A percentile compares a stretch with the other conserved stretches of the same genome.
phyloP scores from a whole-genome alignment of 2,113 vertebrate species.

The Psammodynastes pulverulentus region DNA sequence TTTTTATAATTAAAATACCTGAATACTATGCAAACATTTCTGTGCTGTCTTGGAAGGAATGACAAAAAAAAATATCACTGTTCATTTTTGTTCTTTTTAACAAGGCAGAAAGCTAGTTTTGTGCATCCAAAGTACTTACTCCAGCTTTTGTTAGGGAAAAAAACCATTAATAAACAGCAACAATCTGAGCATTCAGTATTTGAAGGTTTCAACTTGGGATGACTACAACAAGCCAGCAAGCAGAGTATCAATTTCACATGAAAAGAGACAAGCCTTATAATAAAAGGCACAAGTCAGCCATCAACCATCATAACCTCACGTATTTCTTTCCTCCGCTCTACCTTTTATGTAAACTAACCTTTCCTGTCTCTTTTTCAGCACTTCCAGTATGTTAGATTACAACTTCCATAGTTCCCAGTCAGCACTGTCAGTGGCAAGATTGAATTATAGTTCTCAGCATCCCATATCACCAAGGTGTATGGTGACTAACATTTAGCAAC shows the following conservation, averaged over 20 bases:
- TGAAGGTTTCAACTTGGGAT: neutral
- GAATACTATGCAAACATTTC: conserved; percentile 1
- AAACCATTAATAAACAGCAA: neutral
- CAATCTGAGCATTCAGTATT: neutral
- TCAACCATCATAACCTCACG: neutral
- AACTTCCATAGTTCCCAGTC: neutral
- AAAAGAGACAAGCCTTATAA: neutral
- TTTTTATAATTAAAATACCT: conserved; percentile 16
- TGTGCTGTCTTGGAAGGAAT: neutral
- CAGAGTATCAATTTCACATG: neutral
- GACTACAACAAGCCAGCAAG: neutral
- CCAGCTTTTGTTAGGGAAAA: neutral
- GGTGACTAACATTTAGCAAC: neutral
- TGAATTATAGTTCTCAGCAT: neutral
- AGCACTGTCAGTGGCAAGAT: neutral
- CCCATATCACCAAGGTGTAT: neutral
- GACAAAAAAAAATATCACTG: neutral
- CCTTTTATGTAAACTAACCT: neutral
- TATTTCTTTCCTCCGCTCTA: neutral
- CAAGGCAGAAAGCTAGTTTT: neutral
- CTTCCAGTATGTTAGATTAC: neutral
- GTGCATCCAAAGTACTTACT: neutral
- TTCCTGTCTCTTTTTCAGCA: neutral
- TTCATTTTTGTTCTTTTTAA: neutral
- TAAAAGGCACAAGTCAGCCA: neutral